Percentiles rank a stretch among this genome's conserved stretches.
phyloP scores from a whole-genome alignment of 2,888 invertebrate species.

The Hydrotaea diabolus region DNA sequence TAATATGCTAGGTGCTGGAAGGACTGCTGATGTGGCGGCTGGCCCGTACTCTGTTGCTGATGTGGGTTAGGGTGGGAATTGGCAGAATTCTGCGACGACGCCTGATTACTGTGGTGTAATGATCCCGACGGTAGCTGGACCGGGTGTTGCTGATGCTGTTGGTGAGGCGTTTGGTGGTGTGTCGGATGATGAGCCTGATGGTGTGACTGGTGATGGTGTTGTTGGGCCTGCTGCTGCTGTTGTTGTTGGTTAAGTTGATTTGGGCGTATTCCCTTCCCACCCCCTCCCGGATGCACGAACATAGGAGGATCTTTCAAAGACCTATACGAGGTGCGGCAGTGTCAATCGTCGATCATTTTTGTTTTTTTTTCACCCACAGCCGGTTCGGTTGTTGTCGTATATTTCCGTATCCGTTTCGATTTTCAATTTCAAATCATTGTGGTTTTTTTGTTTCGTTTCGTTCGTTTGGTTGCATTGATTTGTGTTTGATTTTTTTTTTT shows the following conservation, averaged over 20 bases:
- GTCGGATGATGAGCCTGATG: conserved; percentile 70
- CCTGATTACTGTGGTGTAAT: conserved; percentile 68
- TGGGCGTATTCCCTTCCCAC: conserved; percentile 78
- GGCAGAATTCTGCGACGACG: conserved; percentile 56
- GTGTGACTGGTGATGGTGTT: conserved; percentile 74
- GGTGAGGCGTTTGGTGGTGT: conserved; percentile 62
- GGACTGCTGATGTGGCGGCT: conserved; percentile 69
- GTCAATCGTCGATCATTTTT: not conserved
- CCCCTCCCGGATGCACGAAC: conserved; percentile 79
- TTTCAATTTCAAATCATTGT: not conserved
- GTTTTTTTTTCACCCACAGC: not conserved
- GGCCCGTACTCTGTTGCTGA: conserved; percentile 66
- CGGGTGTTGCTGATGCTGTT: conserved; percentile 65
- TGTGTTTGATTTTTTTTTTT: too few species aligned
- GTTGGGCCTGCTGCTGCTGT: conserved; percentile 72
- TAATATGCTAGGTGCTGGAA: conserved; percentile 60
- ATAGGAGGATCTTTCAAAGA: conserved; percentile 78
- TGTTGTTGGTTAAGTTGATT: conserved; percentile 73
- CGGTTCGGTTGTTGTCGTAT: not conserved
- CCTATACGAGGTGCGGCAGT: conserved; percentile 64
- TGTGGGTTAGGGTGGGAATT: conserved; percentile 69
- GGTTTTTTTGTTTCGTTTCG: conserved; percentile 13
- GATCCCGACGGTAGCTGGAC: conserved; percentile 64
- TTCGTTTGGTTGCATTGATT: conserved; percentile 9
- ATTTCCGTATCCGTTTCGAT: not conserved